These are phyloP conservation scores for Potamarius usumacintae DNA, from an alignment of 2,113 vertebrate species.

Conservation along the genomic window DNA sequence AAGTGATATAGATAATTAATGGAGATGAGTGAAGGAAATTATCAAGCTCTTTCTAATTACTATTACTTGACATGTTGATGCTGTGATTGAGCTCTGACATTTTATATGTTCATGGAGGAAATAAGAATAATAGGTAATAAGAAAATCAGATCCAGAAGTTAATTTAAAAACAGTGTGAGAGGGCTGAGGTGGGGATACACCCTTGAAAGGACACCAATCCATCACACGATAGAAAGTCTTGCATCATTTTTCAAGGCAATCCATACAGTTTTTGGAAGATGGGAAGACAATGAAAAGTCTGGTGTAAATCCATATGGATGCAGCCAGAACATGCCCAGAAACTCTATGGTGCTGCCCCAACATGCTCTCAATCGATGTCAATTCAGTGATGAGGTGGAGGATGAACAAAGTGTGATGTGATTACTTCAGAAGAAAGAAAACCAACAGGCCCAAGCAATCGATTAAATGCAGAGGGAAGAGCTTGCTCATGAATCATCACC, in stretches of 20 bases:
- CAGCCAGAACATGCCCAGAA: not conserved
- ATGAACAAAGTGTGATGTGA: conserved; percentile 44
- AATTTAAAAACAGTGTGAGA: not conserved
- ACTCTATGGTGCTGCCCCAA: not conserved
- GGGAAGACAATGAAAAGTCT: not conserved
- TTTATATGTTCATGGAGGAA: too few relatives aligned
- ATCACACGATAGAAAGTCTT: not conserved
- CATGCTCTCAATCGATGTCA: conserved; percentile 29
- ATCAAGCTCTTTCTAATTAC: not conserved
- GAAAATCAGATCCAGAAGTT: too few relatives aligned
- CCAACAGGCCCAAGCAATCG: conserved; percentile 39
- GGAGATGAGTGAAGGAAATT: not conserved
- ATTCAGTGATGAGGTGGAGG: conserved; percentile 40
- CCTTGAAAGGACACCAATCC: not conserved
- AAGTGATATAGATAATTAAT: too few relatives aligned
- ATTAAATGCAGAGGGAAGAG: conserved; percentile 40
- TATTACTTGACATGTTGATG: not conserved
- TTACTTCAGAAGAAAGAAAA: conserved; percentile 31
- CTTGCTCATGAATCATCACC: conserved; percentile 36
- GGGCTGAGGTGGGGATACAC: not conserved
- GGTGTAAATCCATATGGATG: not conserved
- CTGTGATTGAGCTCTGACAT: not conserved
- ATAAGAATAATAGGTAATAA: too few relatives aligned
- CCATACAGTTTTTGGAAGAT: not conserved
- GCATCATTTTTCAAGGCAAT: not conserved